Evolutionary conservation across 1,140 invertebrate genomes (phyloP).

Genomic region (Proctacanthus coquilletti): DNA sequence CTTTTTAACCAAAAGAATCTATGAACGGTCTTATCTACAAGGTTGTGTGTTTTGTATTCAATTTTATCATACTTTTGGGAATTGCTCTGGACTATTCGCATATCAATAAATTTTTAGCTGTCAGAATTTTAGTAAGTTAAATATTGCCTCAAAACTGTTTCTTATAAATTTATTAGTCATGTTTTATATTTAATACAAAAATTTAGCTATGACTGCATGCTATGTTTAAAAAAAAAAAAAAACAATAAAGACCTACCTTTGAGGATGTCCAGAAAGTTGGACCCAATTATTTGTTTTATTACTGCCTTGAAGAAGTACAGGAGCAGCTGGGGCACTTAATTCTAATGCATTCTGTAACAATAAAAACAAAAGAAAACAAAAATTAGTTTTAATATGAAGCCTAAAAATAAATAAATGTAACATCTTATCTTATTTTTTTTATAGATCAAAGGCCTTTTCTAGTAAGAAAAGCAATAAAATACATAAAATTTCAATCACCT

Average conservation of each 20-base stretch:
- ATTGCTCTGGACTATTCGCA: too few species aligned
- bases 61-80: too few species aligned
- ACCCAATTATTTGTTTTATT: conserved; percentile 60
- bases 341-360: conserved; percentile 87
- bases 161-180: not conserved
- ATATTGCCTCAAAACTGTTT: not conserved
- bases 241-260: conserved; percentile 28
- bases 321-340: conserved; percentile 78
- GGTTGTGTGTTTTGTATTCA: too few species aligned
- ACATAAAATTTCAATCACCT: too few species aligned
- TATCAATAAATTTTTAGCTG: not conserved
- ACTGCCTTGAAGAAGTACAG: conserved; percentile 48
- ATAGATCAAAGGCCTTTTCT: too few species aligned
- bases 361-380: conserved; percentile 12
- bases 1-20: not conserved
- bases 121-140: not conserved
- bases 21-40: too few species aligned
- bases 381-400: conserved; percentile 1
- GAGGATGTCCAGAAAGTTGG: conserved; percentile 84
- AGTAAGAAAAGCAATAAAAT: too few species aligned
- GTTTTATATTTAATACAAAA: not conserved
- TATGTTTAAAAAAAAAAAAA: not conserved
- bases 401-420: conserved; percentile 11
- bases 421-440: too few species aligned
- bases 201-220: too few species aligned